Conservation (phyloP, 2,888 invertebrate genomes). For the Allophyes oxyacanthae region DNA sequence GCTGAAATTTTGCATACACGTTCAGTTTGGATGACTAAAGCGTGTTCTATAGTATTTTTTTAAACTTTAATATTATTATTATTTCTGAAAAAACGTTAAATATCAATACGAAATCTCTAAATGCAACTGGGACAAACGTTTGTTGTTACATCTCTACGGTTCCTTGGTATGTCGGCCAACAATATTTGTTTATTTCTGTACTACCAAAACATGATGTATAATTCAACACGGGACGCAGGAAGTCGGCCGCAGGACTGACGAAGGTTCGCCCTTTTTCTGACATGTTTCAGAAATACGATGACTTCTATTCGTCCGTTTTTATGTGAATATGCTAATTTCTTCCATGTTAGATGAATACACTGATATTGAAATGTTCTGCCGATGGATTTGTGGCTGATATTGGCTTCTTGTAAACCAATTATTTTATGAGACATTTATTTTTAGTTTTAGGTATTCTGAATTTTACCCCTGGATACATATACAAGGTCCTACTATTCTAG, state of each 20-base stretch:
- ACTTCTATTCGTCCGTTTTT: slow-evolving; percentile 12
- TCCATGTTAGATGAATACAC: neutral
- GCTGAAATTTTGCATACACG: too few species aligned
- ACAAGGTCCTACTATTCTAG: too few species aligned
- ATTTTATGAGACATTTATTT: too few species aligned
- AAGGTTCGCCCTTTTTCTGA: slow-evolving; percentile 45
- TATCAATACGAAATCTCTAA: too few species aligned
- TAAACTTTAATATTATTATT: too few species aligned
- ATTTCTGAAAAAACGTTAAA: too few species aligned
- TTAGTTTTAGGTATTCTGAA: too few species aligned
- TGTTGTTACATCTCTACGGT: neutral
- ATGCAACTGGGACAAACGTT: neutral
- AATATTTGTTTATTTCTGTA: slow-evolving; percentile 25
- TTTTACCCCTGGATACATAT: too few species aligned
- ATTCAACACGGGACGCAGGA: slow-evolving; percentile 48
- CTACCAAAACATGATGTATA: slow-evolving; percentile 50
- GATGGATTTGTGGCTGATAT: neutral
- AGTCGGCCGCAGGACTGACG: slow-evolving; percentile 48
- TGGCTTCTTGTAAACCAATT: neutral
- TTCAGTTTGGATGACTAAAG: too few species aligned
- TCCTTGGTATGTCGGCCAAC: neutral
- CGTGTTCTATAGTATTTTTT: too few species aligned
- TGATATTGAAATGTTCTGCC: slow-evolving; percentile 18
- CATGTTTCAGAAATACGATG: slow-evolving; percentile 39
- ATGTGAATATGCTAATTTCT: slow-evolving; percentile 29